Conservation (phyloP, 1,140 invertebrate genomes). For the Dinoponera quadriceps region DNA sequence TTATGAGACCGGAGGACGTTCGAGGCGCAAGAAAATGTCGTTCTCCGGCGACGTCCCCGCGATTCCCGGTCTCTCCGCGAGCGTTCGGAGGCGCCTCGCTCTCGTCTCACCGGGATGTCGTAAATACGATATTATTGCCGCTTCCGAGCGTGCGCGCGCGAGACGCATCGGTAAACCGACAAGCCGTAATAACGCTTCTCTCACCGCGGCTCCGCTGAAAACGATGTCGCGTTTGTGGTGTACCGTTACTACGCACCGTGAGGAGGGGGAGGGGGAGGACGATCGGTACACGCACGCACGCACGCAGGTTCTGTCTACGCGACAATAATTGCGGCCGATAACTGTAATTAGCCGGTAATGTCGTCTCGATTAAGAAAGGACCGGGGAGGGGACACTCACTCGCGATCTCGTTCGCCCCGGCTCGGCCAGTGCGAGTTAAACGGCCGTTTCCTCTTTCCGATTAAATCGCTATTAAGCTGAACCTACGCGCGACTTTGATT, state of each 20-base stretch:
- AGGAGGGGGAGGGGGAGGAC: not conserved
- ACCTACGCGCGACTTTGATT: conserved; percentile 48
- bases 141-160: not conserved
- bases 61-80: conserved; percentile 8
- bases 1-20: conserved; percentile 12
- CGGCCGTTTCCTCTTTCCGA: conserved; percentile 56
- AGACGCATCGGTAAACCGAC: not conserved
- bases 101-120: not conserved
- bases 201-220: conserved; percentile 10
- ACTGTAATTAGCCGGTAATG: conserved; percentile 41
- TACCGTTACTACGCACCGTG: conserved; percentile 25
- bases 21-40: not conserved
- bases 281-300: not conserved
- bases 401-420: conserved; percentile 5
- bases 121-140: conserved; percentile 38
- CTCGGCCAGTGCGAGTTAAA: conserved; percentile 22
- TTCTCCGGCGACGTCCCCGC: not conserved
- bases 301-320: not conserved
- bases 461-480: conserved; percentile 58
- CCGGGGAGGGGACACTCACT: conserved; percentile 16
- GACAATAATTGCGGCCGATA: conserved; percentile 37
- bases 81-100: conserved; percentile 5
- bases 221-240: conserved; percentile 21
- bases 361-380: conserved; percentile 34
- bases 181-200: not conserved